These are phyloP conservation scores for Acanthis flammea DNA, from an alignment of 2,797 vertebrate genomes.

Conservation along the genomic window DNA sequence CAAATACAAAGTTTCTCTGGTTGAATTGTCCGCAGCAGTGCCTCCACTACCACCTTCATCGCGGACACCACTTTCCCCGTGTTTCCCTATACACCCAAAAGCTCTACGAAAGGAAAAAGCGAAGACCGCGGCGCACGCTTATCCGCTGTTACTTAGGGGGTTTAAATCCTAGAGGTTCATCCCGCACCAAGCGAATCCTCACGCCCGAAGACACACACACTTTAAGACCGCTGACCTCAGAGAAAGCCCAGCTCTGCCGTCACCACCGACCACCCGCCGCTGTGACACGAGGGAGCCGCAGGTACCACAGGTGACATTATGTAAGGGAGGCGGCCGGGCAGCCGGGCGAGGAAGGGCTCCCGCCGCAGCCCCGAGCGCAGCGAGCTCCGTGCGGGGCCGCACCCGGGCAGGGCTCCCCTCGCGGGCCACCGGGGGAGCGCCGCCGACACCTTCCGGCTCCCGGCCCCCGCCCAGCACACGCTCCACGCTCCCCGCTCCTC, in stretches of 20 bases:
- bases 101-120: accelerated
- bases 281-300: neutral
- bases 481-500: neutral
- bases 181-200: neutral
- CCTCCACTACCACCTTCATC: neutral
- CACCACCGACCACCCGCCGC: neutral
- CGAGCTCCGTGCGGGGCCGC: neutral
- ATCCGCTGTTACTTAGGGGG: neutral
- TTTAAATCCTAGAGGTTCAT: neutral
- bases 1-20: neutral
- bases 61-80: accelerated
- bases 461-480: neutral
- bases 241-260: neutral
- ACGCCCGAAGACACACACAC: accelerated
- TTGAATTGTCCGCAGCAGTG: accelerated
- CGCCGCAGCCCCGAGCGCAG: neutral
- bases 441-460: neutral
- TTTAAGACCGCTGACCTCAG: neutral
- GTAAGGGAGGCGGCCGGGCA: neutral
- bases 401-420: neutral
- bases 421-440: neutral
- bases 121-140: accelerated
- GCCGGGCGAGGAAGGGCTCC: neutral
- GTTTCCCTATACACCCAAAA: accelerated
- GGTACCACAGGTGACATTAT: neutral